Evolutionary conservation across 2,888 invertebrate species (phyloP).

Genomic region (Himalopsyche anomala): DNA sequence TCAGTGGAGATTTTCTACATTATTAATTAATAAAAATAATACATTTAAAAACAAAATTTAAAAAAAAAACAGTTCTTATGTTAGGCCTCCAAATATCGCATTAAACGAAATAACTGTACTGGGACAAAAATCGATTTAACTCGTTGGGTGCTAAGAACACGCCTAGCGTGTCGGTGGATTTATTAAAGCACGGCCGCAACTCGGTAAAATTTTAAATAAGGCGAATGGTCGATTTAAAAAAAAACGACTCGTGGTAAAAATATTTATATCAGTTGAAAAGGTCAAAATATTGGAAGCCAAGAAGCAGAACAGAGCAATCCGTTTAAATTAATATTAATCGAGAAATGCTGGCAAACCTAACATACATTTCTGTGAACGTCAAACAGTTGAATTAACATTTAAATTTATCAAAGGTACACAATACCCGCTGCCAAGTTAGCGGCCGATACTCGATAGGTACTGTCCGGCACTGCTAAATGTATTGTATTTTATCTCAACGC

Average conservation of each 20-base stretch:
- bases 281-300: conserved; percentile 24
- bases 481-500: neutral
- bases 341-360: conserved; percentile 4
- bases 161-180: too few species aligned
- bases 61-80: too few species aligned
- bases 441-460: neutral
- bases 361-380: conserved; percentile 17
- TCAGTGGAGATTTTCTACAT: too few species aligned
- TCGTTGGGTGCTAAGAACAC: too few species aligned
- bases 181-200: too few species aligned
- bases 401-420: conserved; percentile 24
- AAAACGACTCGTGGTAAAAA: neutral
- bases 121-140: too few species aligned
- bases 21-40: too few species aligned
- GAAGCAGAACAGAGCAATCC: neutral
- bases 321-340: conserved; percentile 34
- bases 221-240: too few species aligned
- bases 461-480: neutral
- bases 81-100: too few species aligned
- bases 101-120: too few species aligned
- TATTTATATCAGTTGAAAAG: neutral
- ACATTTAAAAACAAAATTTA: too few species aligned
- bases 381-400: conserved; percentile 30
- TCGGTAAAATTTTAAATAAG: too few species aligned
- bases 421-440: conserved; percentile 6